Base-by-base conservation (phyloP, 2,113 vertebrate species). In the Scalopus aquaticus region DNA sequence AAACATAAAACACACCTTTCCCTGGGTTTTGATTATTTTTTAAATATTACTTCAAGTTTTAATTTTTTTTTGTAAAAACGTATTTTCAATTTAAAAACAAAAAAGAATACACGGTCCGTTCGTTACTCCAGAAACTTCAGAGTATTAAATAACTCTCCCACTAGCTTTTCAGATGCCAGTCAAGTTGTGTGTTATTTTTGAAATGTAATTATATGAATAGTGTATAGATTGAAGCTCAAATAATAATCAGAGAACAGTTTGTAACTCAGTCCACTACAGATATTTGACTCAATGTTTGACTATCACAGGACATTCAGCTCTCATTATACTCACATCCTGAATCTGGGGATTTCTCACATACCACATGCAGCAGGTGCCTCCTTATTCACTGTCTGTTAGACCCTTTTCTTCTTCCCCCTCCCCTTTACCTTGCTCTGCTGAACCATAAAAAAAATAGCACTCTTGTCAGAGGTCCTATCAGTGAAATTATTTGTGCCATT, bases 321-420 rank as follows among this genome's bases (percentile, higher is more conserved):
- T 96, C 79, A 79, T 82, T 72, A 88, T 97, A 93, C 91, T 97
- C 95, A 69, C 95, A 86, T 96, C 95, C 95, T 97, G 79, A 90
- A 67, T 96, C 97, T 97, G 94, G 37, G 16, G 92, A 88, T 95
- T 97, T 84, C 83, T 4, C 88, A 82, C 12, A n/a, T 92, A 81
- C 97, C 90, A 97, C 96, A 97, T 10, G 97, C 93, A 96, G 95
- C 96, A 97, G 96, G 92, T 93, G 91, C 97, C 96, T 92, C 51
- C 90, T 97, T 97, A 96, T 88, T 98, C 95, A 97, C 96, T 97
- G 89, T 97, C 97, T 97, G 95, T 91, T 97, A 62, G 96, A 97
- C 91, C 84, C 88, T 97, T 97, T 97, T 96, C 94, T 96, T 91
- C 89, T 94, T 51, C 17, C 65, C 91, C 0, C 8, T 91, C 85